Conservation (phyloP, 2,888 invertebrate genomes). For the Leucania comma region DNA sequence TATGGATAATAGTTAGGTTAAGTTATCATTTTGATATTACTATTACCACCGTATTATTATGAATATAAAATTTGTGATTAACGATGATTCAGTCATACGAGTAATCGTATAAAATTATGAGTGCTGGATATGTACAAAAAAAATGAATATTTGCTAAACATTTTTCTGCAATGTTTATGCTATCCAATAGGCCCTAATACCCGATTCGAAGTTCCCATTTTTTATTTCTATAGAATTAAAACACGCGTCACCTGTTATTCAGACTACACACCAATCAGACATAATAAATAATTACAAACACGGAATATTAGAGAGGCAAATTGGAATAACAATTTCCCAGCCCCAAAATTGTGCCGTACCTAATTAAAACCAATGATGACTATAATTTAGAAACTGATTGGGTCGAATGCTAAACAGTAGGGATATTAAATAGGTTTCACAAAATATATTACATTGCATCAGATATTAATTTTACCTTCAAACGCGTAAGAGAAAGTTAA, state of each 20-base stretch:
- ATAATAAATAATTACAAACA: constrained; percentile 4
- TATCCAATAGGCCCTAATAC: no score
- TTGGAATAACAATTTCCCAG: constrained; percentile 39
- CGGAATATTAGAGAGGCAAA: constrained; percentile 19
- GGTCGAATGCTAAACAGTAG: constrained; percentile 31
- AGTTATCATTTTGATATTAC: no score
- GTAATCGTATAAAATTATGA: no score
- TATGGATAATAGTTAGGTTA: no score
- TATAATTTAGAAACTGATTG: constrained; percentile 54
- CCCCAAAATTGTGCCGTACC: constrained; percentile 28
- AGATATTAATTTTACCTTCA: constrained; percentile 53
- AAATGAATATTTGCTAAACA: no score
- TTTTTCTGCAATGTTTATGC: no score
- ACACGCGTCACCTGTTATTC: no score
- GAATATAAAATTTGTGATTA: no score
- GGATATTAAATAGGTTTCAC: constrained; percentile 46
- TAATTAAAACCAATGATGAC: constrained; percentile 58
- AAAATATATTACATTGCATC: constrained; percentile 52
- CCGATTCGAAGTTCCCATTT: not conserved
- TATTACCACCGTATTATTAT: no score
- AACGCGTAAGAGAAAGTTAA: constrained; percentile 46
- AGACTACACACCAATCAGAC: not conserved
- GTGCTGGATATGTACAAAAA: no score
- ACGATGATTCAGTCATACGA: no score
- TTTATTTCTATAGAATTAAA: not conserved